Percentiles rank a stretch among this genome's conserved stretches.
Evolutionary conservation across 2,797 vertebrate genomes (phyloP).

Genomic region (Hafferia zeledoni): DNA sequence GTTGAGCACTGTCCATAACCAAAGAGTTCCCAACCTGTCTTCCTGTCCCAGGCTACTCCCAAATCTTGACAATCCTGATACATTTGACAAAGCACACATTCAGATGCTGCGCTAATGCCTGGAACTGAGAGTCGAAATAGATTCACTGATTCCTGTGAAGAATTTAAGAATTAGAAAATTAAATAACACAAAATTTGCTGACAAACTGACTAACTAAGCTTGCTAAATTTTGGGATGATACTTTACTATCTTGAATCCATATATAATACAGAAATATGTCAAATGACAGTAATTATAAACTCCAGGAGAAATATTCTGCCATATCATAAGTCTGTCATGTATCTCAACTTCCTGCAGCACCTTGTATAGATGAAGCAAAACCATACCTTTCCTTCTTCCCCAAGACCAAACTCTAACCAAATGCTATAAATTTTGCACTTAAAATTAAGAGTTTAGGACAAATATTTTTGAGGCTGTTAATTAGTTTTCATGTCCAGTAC

Average conservation of each 20-base stretch:
- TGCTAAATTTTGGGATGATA: neutral
- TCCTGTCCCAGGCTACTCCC: neutral
- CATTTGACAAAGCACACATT: neutral
- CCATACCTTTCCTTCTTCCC: neutral
- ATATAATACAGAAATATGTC: neutral
- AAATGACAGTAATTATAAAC: neutral
- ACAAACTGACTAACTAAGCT: neutral
- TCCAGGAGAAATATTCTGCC: neutral
- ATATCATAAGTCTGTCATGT: neutral
- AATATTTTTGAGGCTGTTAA: conserved; percentile 23
- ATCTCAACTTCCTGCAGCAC: neutral
- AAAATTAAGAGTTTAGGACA: conserved; percentile 38
- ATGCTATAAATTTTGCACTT: conserved; percentile 18
- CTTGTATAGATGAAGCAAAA: neutral
- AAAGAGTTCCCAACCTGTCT: neutral
- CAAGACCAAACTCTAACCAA: neutral
- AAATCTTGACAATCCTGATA: neutral
- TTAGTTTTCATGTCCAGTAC: conserved; percentile 20
- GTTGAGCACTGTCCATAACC: neutral
- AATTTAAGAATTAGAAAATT: neutral
- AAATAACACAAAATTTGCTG: neutral
- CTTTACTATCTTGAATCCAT: neutral
- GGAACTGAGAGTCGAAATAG: neutral
- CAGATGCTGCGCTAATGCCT: neutral
- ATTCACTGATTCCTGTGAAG: neutral